Evolutionary conservation across 92 coral and sea anemone species (phyloP).

Genomic region (Parazoanthus atlanticus): DNA sequence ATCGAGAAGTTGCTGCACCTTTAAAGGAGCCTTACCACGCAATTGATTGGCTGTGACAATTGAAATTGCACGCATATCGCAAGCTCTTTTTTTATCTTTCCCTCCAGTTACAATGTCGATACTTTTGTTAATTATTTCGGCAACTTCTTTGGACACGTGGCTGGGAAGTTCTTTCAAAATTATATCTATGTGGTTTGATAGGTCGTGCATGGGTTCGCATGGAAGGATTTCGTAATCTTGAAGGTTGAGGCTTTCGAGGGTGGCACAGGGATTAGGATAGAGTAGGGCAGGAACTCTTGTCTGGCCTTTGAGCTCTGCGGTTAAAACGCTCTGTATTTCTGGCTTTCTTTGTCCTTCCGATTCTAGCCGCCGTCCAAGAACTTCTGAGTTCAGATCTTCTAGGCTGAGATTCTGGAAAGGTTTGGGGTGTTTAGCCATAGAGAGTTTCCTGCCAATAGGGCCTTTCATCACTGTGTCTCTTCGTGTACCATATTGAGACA

Average conservation of each 20-base stretch:
- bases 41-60: conserved; percentile 36
- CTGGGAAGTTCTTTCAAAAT: conserved; percentile 47
- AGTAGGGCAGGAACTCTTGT: conserved; percentile 59
- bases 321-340: conserved; percentile 6
- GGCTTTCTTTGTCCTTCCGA: neutral
- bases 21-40: conserved; percentile 36
- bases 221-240: conserved; percentile 57
- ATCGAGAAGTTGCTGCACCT: conserved; percentile 22
- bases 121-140: conserved; percentile 27
- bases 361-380: conserved; percentile 14
- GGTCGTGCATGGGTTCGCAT: conserved; percentile 68
- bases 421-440: conserved; percentile 42
- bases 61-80: conserved; percentile 45
- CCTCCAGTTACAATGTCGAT: conserved; percentile 22
- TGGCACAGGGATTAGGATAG: conserved; percentile 34
- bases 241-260: conserved; percentile 27
- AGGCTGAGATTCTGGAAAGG: conserved; percentile 46
- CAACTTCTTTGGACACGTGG: conserved; percentile 43
- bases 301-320: conserved; percentile 34
- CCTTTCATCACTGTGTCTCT: conserved; percentile 26
- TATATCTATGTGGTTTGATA: conserved; percentile 60
- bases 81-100: conserved; percentile 54
- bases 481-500: neutral
- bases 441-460: conserved; percentile 39
- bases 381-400: conserved; percentile 46